These are phyloP conservation scores for Zeus faber DNA, from an alignment of 2,113 vertebrate species.

Conservation along the genomic window DNA sequence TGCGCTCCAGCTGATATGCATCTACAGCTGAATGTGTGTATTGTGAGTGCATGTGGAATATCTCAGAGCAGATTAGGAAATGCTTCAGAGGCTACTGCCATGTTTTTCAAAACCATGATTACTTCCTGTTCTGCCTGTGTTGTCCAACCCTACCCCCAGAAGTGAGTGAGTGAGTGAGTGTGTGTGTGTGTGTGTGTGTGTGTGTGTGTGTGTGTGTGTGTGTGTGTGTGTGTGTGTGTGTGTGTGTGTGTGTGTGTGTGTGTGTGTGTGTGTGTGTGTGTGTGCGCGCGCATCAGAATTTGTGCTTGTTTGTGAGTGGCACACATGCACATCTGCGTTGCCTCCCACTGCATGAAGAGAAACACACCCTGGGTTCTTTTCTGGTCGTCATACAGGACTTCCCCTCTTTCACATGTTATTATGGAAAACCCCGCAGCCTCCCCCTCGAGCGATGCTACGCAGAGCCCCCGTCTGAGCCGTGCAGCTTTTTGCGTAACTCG, in stretches of 20 bases:
- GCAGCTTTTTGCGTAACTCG: constrained; percentile 56
- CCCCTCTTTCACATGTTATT: constrained; percentile 66
- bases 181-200: constrained; percentile 12
- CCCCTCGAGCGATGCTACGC: constrained; percentile 47
- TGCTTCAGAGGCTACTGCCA: constrained; percentile 61
- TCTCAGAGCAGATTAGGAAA: constrained; percentile 72
- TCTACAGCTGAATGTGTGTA: constrained; percentile 64
- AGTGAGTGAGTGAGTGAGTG: constrained; percentile 19
- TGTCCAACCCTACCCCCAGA: constrained; percentile 20
- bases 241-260: constrained; percentile 17
- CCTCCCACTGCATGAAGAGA: constrained; percentile 47
- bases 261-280: neutral
- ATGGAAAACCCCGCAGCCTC: constrained; percentile 63
- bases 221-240: constrained; percentile 9
- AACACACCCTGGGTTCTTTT: constrained; percentile 43
- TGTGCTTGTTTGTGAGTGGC: constrained; percentile 16
- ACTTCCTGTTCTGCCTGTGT: constrained; percentile 75
- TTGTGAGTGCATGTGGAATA: constrained; percentile 77
- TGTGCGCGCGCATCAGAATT: neutral
- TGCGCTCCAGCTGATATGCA: constrained; percentile 53
- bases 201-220: constrained; percentile 7
- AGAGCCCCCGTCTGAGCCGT: constrained; percentile 52
- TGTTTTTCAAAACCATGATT: constrained; percentile 78
- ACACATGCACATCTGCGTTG: constrained; percentile 58
- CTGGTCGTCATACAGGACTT: constrained; percentile 53